Base-by-base conservation (phyloP, 2,888 invertebrate species). In the Helleia helle region DNA sequence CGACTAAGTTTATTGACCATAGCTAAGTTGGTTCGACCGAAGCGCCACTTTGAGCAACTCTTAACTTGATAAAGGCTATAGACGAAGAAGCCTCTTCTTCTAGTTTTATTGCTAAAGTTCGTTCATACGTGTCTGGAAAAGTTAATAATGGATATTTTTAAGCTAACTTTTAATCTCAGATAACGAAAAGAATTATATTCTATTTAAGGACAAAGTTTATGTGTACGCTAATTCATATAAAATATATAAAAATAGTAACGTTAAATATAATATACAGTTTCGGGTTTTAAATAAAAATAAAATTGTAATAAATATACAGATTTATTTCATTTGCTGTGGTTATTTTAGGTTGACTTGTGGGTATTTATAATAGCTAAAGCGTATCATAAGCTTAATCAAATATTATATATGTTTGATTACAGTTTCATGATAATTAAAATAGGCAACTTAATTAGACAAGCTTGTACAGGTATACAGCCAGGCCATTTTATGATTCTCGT, bases 81-180 rank as follows among this genome's bases (percentile, higher is more conserved):
- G 64, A 62, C 62, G 64, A 59, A 56, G 62, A 64, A 71, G 68
- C 63, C 64, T 64, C 70, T 70, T 71, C 71, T 73, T 67, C 64
- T 59, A 65, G 55, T 74, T 77, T 80, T 79, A 81, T 81, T 80
- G 71, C 67, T 51, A 70, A 81, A 80, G 69, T 79, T 80, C 63
- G 62, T 65, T 64, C 71, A 75, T 75, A 75, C 73, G 74, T 75
- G 74, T 65, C 64, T 66, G 61, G 61, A 58, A 62, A 66, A 71
- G 56, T 66, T 65, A 53, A 62, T 59, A 63, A 59, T 57, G 62
- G 59, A 62, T 65, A 62, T 48, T 42, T 43, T 41, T 38, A 34
- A 34, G 43, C 41, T 41, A 29, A 43, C 42, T 46, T 51, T 50
- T 51, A 47, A 53, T 50, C 44, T n/a, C 49, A 38, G n/a, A n/a